Evolutionary conservation across 1,140 invertebrate genomes (phyloP), one percentile per base, ranked within the genome.

Genomic region (Mya arenaria): DNA sequence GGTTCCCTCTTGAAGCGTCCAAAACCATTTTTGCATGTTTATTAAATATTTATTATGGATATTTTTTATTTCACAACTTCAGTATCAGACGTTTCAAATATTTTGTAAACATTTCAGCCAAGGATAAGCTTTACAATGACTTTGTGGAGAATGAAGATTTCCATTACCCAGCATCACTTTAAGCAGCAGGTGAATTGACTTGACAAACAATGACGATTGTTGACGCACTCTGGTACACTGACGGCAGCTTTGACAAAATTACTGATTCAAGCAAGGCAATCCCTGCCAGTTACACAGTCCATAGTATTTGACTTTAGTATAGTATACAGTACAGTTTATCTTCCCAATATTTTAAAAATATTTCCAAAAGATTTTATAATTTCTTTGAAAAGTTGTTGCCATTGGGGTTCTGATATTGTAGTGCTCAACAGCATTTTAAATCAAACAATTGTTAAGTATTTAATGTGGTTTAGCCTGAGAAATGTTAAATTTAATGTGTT

Each of bases 211-310:
- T 36, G 30, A 37, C n/a, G 30, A 39, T 65, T 36, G 62, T 37
- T 8, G 62, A 65, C 30, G 62, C 19, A 2, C 15, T 65, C 4
- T 65, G 62, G 62, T 65, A 65, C 41, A 65, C 41, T 17, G 62
- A 65, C 41, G 62, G 62, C 15, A 65, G 25, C 62, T 37, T 37
- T 65, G 32, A 65, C 60, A 65, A 65, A 36, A 65, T 58, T 58
- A 58, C 55, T 58, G 55, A 58, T 58, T 23, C 30, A 65, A 28
- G 41, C 62, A 3, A 65, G n/a, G 25, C n/a, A 36, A 65, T 65
- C n/a, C 62, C 62, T 25, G n/a, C n/a, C n/a, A n/a, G n/a, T n/a
- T n/a, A n/a, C n/a, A n/a, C n/a, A n/a, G n/a, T n/a, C n/a, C n/a
- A n/a, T n/a, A n/a, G n/a, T n/a, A n/a, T n/a, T n/a, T n/a, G n/a